A percentile compares a stretch with the other conserved stretches of the same genome.
phyloP scores from a whole-genome alignment of 2,888 invertebrate genomes.

The Lampropteryx suffumata region DNA sequence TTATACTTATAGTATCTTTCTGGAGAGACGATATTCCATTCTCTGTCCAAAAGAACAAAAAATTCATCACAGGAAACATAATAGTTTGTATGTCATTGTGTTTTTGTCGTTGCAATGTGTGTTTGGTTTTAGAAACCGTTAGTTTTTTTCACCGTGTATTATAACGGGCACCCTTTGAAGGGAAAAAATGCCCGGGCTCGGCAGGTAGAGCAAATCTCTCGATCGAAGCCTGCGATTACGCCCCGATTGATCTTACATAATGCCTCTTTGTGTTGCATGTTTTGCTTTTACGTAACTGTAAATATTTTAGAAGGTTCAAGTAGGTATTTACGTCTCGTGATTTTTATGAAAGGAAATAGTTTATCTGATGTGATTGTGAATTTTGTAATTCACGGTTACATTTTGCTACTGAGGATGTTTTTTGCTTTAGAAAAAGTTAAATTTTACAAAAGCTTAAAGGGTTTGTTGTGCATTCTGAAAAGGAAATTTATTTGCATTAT shows the following conservation, averaged over 20 bases:
- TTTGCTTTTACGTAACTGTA: conserved; percentile 61
- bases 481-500: no score
- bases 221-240: conserved; percentile 69
- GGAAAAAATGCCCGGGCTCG: conserved; percentile 61
- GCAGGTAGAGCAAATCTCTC: conserved; percentile 76
- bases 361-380: conserved; percentile 17
- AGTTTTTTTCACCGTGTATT: conserved; percentile 62
- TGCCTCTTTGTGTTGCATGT: conserved; percentile 56
- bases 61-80: conserved; percentile 67
- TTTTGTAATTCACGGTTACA: conserved; percentile 6
- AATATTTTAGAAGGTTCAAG: conserved; percentile 36
- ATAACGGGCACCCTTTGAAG: conserved; percentile 74
- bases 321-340: conserved; percentile 21
- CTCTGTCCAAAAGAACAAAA: conserved; percentile 52
- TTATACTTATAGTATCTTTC: neutral
- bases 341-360: conserved; percentile 14
- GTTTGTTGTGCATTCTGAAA: no score
- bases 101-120: conserved; percentile 76
- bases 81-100: conserved; percentile 72
- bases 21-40: conserved; percentile 26
- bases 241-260: conserved; percentile 63
- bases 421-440: neutral
- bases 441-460: neutral
- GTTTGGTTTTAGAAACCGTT: conserved; percentile 73
- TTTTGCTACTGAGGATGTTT: conserved; percentile 3